These are phyloP conservation scores for Ameiurus melas DNA, from an alignment of 2,113 vertebrate genomes.

Conservation along the genomic window DNA sequence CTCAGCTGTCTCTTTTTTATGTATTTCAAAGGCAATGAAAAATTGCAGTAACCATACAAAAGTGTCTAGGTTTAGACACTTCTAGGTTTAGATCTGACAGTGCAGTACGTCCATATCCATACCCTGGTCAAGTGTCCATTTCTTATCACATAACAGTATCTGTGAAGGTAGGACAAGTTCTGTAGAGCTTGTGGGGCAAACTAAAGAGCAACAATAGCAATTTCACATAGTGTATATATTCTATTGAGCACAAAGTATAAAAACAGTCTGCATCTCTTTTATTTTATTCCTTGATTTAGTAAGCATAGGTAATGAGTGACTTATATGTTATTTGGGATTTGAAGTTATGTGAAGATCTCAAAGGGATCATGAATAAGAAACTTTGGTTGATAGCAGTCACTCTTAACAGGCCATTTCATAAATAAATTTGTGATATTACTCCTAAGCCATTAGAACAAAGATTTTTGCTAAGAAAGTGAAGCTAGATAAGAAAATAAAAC, in stretches of 20 bases:
- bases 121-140: neutral
- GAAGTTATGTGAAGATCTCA: neutral
- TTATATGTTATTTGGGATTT: neutral
- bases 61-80: neutral
- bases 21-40: neutral
- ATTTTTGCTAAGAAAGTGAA: neutral
- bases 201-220: neutral
- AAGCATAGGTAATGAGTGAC: neutral
- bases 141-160: neutral
- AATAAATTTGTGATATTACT: neutral
- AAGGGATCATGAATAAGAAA: neutral
- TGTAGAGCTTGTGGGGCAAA: neutral
- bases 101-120: neutral
- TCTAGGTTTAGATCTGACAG: neutral
- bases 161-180: neutral
- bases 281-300: neutral
- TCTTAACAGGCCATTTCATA: neutral
- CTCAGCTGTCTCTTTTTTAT: constrained; percentile 1
- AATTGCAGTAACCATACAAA: neutral
- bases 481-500: neutral
- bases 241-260: no score
- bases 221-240: neutral
- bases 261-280: neutral
- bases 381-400: neutral
- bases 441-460: neutral